Evolutionary conservation across 2,797 vertebrate species (phyloP).

Genomic region (Carapus acus): DNA sequence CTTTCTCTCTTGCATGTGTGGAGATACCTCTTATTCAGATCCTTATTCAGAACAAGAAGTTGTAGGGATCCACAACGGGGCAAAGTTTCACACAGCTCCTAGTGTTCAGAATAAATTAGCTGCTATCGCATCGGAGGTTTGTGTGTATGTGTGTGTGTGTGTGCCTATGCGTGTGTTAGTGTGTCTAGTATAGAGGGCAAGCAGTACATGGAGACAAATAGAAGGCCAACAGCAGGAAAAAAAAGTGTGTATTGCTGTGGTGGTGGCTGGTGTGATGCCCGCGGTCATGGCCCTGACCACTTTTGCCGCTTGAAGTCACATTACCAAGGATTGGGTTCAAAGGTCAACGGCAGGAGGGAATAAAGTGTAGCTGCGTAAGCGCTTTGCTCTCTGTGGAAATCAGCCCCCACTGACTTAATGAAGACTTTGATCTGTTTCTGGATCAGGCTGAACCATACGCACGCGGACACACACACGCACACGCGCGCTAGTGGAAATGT

Average conservation of each 20-base stretch:
- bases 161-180: background rate
- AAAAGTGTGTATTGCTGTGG: slow-evolving; percentile 8
- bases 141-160: slow-evolving; percentile 6
- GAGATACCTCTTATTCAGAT: too few species aligned
- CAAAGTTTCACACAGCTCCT: slow-evolving; percentile 38
- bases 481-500: background rate
- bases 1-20: background rate
- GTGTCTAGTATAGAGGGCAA: background rate
- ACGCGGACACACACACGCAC: background rate
- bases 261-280: background rate
- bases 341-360: slow-evolving; percentile 54
- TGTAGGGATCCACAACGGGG: slow-evolving; percentile 31
- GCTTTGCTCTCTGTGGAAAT: slow-evolving; percentile 31
- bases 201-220: background rate
- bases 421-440: slow-evolving; percentile 32
- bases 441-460: background rate
- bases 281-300: slow-evolving; percentile 23
- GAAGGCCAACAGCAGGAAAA: background rate
- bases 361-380: slow-evolving; percentile 50
- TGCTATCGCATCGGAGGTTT: slow-evolving; percentile 6
- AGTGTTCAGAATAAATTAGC: slow-evolving; percentile 44
- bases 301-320: slow-evolving; percentile 40
- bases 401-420: slow-evolving; percentile 20
- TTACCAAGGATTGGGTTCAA: slow-evolving; percentile 45
- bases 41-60: slow-evolving; percentile 30